Conservation (phyloP, 2,113 vertebrate species). For the Neodon shergylaensis region DNA sequence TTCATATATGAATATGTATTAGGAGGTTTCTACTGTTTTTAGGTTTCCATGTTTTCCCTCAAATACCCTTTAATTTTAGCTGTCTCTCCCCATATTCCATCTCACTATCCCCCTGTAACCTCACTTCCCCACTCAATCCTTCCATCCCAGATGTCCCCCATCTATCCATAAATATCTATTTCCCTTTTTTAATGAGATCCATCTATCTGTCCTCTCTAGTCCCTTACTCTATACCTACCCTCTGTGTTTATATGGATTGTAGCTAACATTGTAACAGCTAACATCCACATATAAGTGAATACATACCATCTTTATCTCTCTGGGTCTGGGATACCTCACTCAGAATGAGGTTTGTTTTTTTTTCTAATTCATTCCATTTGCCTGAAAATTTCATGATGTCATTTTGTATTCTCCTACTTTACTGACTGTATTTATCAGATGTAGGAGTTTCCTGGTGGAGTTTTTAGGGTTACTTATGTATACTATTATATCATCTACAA, state of each 20-base stretch:
- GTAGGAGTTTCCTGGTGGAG: background rate
- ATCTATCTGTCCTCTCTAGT: background rate
- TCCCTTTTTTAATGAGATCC: background rate
- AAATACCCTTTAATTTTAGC: background rate
- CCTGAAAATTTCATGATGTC: background rate
- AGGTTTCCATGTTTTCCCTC: background rate
- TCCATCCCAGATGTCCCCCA: background rate
- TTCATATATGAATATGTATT: slow-evolving; percentile 9
- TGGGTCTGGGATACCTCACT: background rate
- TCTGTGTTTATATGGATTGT: background rate
- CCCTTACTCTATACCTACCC: background rate
- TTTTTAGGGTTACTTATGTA: background rate
- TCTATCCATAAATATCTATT: background rate
- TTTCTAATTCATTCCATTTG: background rate
- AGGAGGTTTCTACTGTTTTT: background rate
- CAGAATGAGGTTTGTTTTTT: background rate
- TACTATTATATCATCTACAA: background rate
- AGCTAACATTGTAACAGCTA: background rate
- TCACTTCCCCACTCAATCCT: background rate
- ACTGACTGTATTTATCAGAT: background rate
- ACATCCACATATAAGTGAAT: background rate
- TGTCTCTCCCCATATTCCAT: background rate
- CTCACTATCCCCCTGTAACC: background rate
- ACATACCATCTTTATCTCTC: background rate
- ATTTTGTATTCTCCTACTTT: background rate